phyloP scores from a whole-genome alignment of 2,113 vertebrate species.

The Amphilophus citrinellus region DNA sequence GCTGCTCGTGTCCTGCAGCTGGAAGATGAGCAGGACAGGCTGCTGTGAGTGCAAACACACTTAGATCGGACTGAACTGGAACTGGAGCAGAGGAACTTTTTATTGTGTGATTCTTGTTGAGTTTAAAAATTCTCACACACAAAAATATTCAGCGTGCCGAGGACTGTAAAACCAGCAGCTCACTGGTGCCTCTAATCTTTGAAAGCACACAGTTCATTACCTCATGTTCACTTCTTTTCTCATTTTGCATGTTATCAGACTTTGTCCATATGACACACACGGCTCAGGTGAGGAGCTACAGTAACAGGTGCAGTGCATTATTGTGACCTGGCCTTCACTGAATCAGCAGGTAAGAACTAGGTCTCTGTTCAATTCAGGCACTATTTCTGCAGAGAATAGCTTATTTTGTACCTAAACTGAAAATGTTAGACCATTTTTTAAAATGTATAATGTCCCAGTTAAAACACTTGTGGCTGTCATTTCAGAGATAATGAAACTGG shows the following conservation, averaged over 20 bases:
- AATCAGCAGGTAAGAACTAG: slow-evolving; percentile 54
- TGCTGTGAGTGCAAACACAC: neutral
- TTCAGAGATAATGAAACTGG: neutral
- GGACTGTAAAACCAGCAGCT: neutral
- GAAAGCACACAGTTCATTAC: neutral
- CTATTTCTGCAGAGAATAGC: neutral
- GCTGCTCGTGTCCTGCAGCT: too few relatives aligned
- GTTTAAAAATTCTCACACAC: neutral
- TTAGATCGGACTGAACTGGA: neutral
- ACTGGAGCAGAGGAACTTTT: neutral
- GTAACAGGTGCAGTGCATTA: neutral
- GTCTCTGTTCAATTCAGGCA: neutral
- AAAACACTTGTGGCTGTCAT: neutral
- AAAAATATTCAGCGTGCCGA: neutral
- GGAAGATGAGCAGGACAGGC: neutral
- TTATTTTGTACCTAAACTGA: neutral
- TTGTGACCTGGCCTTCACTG: neutral
- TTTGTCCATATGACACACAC: neutral
- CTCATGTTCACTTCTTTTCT: neutral
- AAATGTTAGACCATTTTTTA: neutral
- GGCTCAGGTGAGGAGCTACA: neutral
- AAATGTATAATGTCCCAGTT: neutral
- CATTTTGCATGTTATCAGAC: slow-evolving; percentile 65
- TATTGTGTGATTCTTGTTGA: neutral
- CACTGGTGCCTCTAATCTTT: neutral